Percentiles rank a stretch among this genome's conserved stretches.
phyloP scores from a whole-genome alignment of 2,888 invertebrate genomes.

The Amblyjoppa proteus region DNA sequence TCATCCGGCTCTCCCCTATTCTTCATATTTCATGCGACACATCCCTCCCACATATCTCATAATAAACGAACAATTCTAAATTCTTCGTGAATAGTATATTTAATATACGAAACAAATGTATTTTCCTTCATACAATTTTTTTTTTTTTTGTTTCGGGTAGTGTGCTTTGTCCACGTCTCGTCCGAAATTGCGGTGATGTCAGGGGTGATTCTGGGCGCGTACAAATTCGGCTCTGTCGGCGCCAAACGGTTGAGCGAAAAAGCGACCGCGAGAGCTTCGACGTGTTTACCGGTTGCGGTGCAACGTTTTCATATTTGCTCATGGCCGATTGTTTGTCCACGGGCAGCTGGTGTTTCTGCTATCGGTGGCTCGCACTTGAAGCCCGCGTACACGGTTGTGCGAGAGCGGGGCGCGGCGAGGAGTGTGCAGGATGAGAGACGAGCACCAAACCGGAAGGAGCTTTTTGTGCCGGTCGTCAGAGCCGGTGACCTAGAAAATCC shows the following conservation, averaged over 20 bases:
- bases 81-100: no score
- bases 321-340: constrained; percentile 45
- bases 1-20: no score
- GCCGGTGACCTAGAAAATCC: constrained; percentile 16
- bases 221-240: constrained; percentile 14
- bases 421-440: constrained; percentile 7
- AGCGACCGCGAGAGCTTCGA: not conserved
- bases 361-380: constrained; percentile 1
- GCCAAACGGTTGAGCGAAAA: constrained; percentile 21
- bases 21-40: no score
- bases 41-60: no score
- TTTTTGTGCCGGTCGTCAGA: constrained; percentile 6
- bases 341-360: constrained; percentile 16
- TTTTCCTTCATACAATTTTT: no score
- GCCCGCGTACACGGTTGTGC: not conserved
- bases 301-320: constrained; percentile 53
- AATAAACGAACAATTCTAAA: no score
- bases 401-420: not conserved
- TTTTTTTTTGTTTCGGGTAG: not conserved
- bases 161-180: not conserved
- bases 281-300: not conserved
- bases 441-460: constrained; percentile 1
- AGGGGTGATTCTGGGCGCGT: not conserved
- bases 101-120: no score
- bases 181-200: not conserved